Evolutionary conservation across 2,113 vertebrate genomes (phyloP), one percentile per base, ranked within the genome.

Genomic region (Zonotrichia leucophrys): DNA sequence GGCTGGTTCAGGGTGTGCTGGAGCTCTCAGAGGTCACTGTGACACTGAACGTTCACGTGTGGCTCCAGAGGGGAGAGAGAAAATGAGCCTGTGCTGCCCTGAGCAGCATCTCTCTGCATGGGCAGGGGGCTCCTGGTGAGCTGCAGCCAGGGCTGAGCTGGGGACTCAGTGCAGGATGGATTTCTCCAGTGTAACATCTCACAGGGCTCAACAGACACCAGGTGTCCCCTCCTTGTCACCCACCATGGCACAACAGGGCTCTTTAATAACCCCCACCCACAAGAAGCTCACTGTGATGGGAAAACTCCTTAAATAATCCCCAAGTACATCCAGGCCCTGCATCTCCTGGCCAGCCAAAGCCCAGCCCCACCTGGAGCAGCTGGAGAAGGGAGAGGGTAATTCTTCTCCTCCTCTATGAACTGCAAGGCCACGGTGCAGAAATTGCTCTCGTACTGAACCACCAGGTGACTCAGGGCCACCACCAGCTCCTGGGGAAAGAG

Each of bases 341-440:
- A 9, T n/a, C 22, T 47, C 72, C 76, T 62, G 23, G 39, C 35
- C 83, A 58, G 37, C 23, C 68, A 28, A 49, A 59, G 39, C 35
- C 18, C 17, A 25, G 7, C 14, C 58, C 62, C 47, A 99, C 99
- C 99, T 97, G 98, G 76, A 53, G 98, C 96, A 46, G 99, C 99
- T 7, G 99, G 99, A 10, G 99, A 99, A 3, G 98, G 98, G 18
- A 99, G 97, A 1, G 98, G 98, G 84, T 99, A 99, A 97, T 99
- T 99, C 97, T 99, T 99, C 94, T 99, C 99, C 93, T 99, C 99
- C 39, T 99, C 99, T 95, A 99, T 99, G 95, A 99, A 99, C 97
- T 99, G 99, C 83, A 99, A 97, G 44, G 99, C 99, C 24, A 99
- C 99, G 0, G 99, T 99, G 91, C 99, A 99, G 98, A 99, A 99